Base-by-base conservation (phyloP, 2,113 vertebrate genomes). In the Nycticryphes semicollaris region DNA sequence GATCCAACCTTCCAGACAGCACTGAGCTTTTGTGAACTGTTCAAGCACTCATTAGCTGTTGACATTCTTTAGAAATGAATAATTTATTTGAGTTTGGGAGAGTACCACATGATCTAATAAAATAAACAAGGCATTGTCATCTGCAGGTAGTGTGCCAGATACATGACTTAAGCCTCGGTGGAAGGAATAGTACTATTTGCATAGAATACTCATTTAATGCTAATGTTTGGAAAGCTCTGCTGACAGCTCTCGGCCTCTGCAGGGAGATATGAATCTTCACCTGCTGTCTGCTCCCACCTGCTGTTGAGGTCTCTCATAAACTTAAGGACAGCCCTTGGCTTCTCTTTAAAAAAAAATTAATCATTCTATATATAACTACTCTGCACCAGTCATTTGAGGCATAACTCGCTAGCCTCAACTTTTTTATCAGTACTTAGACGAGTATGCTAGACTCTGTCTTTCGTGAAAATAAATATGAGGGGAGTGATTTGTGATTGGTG, bases 61-160 rank as follows among this genome's bases (percentile, higher is more conserved):
- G 95, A 93, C 87, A 93, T 96, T 91, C 81, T 89, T 94, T 84
- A 87, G 87, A 95, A 96, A 96, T 89, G 84, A 97, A 93, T 79
- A 95, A 87, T 82, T 91, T 89, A 91, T 91, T 93, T 89, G 81
- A 96, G n/a, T 89, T 94, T 95, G 74, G 77, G 57, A 89, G 84
- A 93, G 89, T 27, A 95, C 62, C 87, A 91, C 56, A 96, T 95
- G 93, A 96, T 85, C 91, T 96, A 91, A 96, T 94, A 96, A 94
- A 96, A 93, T 76, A 97, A 97, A 96, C 78, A 89, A 95, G 91
- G 66, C 48, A 94, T 96, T 96, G 94, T 97, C 95, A 89, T 95
- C 70, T 69, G 45, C 91, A 96, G 91, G 87, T 96, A 94, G 56
- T 24, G 53, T 93, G 94, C 96, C 95, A 97, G 96, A 97, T 76